phyloP scores from a whole-genome alignment of 2,888 invertebrate genomes.

The Papilio elwesi region DNA sequence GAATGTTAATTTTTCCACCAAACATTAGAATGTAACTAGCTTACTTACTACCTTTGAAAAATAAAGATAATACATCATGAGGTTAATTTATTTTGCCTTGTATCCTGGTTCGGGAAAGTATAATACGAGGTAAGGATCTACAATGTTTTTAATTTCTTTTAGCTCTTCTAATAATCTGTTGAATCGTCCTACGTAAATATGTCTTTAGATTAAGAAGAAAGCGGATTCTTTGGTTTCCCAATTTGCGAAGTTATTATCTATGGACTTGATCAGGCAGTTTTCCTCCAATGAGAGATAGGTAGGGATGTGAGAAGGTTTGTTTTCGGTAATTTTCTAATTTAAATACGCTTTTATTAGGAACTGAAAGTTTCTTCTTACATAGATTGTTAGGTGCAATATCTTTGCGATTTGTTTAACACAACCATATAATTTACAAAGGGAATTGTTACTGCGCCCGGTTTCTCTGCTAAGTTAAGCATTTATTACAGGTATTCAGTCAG shows the following conservation, averaged over 20 bases:
- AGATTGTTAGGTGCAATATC: too few species aligned
- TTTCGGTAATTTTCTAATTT: constrained; percentile 7
- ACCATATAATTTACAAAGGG: too few species aligned
- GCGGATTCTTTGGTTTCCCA: neutral
- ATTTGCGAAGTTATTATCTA: constrained; percentile 1
- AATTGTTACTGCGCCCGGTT: too few species aligned
- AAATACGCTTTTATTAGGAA: too few species aligned
- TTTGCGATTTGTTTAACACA: too few species aligned
- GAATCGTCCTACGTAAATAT: constrained; percentile 7
- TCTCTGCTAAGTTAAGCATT: too few species aligned
- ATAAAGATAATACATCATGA: constrained; percentile 37
- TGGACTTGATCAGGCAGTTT: constrained; percentile 9
- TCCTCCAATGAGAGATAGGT: neutral
- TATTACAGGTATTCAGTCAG: too few species aligned
- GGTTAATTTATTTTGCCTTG: constrained; percentile 42
- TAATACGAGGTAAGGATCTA: constrained; percentile 35
- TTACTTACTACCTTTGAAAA: constrained; percentile 25
- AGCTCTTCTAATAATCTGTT: constrained; percentile 1
- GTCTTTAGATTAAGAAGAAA: neutral
- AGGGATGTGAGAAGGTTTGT: neutral
- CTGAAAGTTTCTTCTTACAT: too few species aligned
- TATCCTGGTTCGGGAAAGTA: constrained; percentile 40
- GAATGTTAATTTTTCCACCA: constrained; percentile 15
- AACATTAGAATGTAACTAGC: constrained; percentile 31
- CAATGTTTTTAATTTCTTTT: constrained; percentile 8